phyloP scores from a whole-genome alignment of 2,797 vertebrate species.

The Anguilla marmorata region DNA sequence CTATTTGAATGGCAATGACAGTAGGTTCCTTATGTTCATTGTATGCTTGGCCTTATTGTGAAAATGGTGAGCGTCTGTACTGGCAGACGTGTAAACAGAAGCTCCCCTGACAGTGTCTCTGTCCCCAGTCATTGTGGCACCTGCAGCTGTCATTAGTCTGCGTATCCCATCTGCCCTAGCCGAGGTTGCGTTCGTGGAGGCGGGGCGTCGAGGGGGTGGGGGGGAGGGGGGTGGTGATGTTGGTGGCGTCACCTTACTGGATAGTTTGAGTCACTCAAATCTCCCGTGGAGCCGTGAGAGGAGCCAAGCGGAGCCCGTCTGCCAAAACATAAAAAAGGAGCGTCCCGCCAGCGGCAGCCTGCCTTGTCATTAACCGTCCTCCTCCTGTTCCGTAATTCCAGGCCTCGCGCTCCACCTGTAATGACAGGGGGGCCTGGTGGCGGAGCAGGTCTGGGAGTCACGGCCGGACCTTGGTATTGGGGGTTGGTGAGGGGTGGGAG shows the following conservation, averaged over 20 bases:
- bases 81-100: constrained; percentile 52
- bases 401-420: constrained; percentile 58
- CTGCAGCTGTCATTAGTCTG: constrained; percentile 20
- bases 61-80: constrained; percentile 19
- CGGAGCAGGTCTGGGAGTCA: constrained; percentile 26
- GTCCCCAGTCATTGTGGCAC: constrained; percentile 27
- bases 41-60: background rate
- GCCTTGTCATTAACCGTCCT: constrained; percentile 72
- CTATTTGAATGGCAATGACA: background rate
- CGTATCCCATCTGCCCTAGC: constrained; percentile 37
- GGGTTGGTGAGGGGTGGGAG: background rate
- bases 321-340: constrained; percentile 48
- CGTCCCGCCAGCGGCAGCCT: constrained; percentile 62
- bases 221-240: constrained; percentile 17
- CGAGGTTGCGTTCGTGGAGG: constrained; percentile 37
- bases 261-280: constrained; percentile 67
- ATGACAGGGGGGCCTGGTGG: constrained; percentile 57
- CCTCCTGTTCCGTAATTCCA: constrained; percentile 63
- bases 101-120: constrained; percentile 42
- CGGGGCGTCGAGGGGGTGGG: constrained; percentile 21
- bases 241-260: constrained; percentile 38
- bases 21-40: background rate
- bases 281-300: constrained; percentile 2
- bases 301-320: background rate
- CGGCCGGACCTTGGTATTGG: background rate